These are phyloP conservation scores for Lysiphlebus fabarum DNA, from an alignment of 1,140 invertebrate species.

Conservation along the genomic window DNA sequence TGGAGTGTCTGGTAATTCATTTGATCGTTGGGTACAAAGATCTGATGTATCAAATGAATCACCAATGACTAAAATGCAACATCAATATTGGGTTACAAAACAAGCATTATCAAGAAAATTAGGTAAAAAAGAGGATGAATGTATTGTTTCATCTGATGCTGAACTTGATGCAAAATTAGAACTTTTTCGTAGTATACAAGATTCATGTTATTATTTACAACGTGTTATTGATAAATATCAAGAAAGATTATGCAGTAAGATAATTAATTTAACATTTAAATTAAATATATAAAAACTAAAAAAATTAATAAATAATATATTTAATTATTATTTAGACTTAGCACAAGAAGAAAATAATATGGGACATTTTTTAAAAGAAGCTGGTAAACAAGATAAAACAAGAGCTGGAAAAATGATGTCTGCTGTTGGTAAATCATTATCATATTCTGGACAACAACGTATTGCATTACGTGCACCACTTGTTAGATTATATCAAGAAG, in stretches of 20 bases:
- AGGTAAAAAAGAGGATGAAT: slow-evolving; percentile 97
- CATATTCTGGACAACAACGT: slow-evolving; percentile 93
- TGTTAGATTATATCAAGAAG: slow-evolving; percentile 88
- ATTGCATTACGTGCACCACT: slow-evolving; percentile 82
- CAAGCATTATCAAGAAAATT: slow-evolving; percentile 91
- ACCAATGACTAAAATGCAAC: slow-evolving; percentile 80
- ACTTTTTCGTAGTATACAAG: slow-evolving; percentile 91
- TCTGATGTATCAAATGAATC: slow-evolving; percentile 38
- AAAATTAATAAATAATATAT: neutral
- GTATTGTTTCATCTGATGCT: slow-evolving; percentile 92
- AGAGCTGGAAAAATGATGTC: slow-evolving; percentile 90
- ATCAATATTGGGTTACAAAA: slow-evolving; percentile 98
- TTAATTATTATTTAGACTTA: slow-evolving; percentile 60
- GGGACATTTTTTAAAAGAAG: slow-evolving; percentile 91
- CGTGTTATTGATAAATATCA: slow-evolving; percentile 92
- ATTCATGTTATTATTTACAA: slow-evolving; percentile 85
- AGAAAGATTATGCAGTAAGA: slow-evolving; percentile 81
- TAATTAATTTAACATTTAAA: no score
- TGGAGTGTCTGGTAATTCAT: slow-evolving; percentile 39
- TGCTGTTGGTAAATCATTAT: slow-evolving; percentile 88
- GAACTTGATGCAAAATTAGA: slow-evolving; percentile 97
- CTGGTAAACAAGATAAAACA: slow-evolving; percentile 87
- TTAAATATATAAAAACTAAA: slow-evolving; percentile 1
- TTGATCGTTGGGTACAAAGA: slow-evolving; percentile 41
- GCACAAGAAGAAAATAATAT: slow-evolving; percentile 94